Evolutionary conservation across 1,140 invertebrate species (phyloP).

Genomic region (Asobara japonica): DNA sequence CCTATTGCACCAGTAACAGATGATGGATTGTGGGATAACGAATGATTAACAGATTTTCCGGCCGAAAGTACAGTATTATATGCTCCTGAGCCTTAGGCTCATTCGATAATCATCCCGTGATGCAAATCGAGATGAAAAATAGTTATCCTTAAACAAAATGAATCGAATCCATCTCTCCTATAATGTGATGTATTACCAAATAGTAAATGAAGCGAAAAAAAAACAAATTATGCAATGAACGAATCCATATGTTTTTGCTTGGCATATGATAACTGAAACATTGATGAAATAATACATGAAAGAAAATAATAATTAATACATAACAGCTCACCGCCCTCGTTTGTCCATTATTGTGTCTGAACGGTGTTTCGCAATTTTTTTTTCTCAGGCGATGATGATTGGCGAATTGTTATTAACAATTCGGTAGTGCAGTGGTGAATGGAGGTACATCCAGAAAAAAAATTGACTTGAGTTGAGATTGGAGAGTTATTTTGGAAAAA

Average conservation of each 20-base stretch:
- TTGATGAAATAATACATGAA: background rate
- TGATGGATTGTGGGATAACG: background rate
- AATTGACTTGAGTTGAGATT: too few species aligned
- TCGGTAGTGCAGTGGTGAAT: too few species aligned
- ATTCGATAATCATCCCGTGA: constrained; percentile 28
- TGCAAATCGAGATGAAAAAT: constrained; percentile 12
- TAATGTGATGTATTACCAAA: constrained; percentile 6
- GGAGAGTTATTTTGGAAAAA: too few species aligned
- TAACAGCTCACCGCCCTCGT: background rate
- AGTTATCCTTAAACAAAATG: constrained; percentile 18
- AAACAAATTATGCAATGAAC: constrained; percentile 5
- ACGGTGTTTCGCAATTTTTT: constrained; percentile 2
- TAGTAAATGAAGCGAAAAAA: background rate
- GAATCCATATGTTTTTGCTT: constrained; percentile 1
- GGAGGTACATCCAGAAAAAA: too few species aligned
- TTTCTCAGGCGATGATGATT: too few species aligned
- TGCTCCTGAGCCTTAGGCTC: constrained; percentile 30
- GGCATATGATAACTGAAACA: background rate
- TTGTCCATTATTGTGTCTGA: background rate
- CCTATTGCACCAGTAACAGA: background rate
- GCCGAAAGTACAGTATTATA: constrained; percentile 33
- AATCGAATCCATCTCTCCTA: constrained; percentile 10
- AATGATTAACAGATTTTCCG: constrained; percentile 24
- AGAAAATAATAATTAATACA: background rate
- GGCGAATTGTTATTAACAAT: too few species aligned